Evolutionary conservation across 1,140 invertebrate species (phyloP).

Genomic region (Anagrus nilaparvatae): DNA sequence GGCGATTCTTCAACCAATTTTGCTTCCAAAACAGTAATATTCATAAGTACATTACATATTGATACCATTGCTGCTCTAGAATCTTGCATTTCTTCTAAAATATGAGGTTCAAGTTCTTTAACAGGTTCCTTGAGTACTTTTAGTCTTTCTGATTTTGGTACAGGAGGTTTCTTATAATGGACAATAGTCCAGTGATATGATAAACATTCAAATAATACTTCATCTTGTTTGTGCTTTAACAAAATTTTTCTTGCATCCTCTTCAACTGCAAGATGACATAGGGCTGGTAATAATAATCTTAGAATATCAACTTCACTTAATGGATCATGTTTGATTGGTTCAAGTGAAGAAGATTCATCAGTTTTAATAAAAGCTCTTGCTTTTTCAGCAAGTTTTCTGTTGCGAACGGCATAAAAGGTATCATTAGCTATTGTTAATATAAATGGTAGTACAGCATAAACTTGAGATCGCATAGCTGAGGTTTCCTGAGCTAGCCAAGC

Average conservation of each 20-base stretch:
- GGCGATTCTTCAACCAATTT: constrained; percentile 67
- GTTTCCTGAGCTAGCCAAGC: constrained; percentile 89
- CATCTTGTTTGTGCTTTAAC: constrained; percentile 66
- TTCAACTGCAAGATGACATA: constrained; percentile 85
- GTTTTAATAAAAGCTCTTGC: constrained; percentile 43
- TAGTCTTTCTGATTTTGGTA: constrained; percentile 64
- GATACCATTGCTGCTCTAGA: constrained; percentile 74
- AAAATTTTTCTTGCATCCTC: constrained; percentile 75
- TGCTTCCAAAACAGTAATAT: constrained; percentile 77
- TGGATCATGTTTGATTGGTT: constrained; percentile 44
- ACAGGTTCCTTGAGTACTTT: constrained; percentile 63
- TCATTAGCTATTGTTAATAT: constrained; percentile 71
- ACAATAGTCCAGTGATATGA: constrained; percentile 79
- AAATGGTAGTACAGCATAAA: constrained; percentile 69
- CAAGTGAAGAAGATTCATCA: constrained; percentile 32
- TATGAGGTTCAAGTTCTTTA: constrained; percentile 58
- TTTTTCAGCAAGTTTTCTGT: constrained; percentile 53
- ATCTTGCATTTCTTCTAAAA: constrained; percentile 71
- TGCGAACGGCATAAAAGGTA: constrained; percentile 62
- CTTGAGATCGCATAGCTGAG: constrained; percentile 72
- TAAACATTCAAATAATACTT: constrained; percentile 67
- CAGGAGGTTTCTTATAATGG: constrained; percentile 71
- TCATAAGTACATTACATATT: constrained; percentile 86
- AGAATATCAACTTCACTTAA: constrained; percentile 62
- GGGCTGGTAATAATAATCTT: constrained; percentile 69